phyloP scores from a whole-genome alignment of 1,140 invertebrate genomes.

The Tribolium castaneum region DNA sequence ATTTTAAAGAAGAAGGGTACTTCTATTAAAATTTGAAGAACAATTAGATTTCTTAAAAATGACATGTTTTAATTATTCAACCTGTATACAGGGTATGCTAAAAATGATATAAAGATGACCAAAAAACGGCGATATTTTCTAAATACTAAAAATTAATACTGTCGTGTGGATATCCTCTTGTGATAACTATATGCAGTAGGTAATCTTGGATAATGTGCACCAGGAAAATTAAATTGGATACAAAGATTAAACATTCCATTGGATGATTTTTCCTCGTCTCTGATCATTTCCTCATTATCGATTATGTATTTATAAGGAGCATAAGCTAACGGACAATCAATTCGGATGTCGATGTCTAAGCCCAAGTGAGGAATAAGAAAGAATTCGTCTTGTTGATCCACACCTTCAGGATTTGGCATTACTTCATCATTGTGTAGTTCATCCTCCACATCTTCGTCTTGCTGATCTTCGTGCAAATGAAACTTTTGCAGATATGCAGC shows the following conservation, averaged over 20 bases:
- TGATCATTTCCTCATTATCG: slow-evolving; percentile 3
- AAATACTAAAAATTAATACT: slow-evolving; percentile 15
- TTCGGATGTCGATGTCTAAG: slow-evolving; percentile 48
- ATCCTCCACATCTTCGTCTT: slow-evolving; percentile 46
- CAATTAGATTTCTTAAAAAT: slow-evolving; percentile 1
- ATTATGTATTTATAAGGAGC: slow-evolving; percentile 50
- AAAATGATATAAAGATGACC: background rate
- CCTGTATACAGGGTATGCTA: slow-evolving; percentile 25
- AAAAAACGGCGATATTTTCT: background rate
- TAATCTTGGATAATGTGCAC: slow-evolving; percentile 52
- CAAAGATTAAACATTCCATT: slow-evolving; percentile 31
- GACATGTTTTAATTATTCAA: background rate
- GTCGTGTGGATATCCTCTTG: background rate
- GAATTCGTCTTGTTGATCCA: slow-evolving; percentile 43
- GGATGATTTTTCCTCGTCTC: slow-evolving; percentile 20
- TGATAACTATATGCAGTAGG: slow-evolving; percentile 49
- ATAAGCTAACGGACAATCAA: slow-evolving; percentile 49
- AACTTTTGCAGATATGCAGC: slow-evolving; percentile 53
- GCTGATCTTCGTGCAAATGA: slow-evolving; percentile 45
- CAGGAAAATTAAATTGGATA: slow-evolving; percentile 52
- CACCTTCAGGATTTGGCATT: slow-evolving; percentile 3
- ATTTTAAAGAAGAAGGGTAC: too few species aligned
- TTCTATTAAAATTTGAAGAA: too few species aligned
- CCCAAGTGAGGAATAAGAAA: slow-evolving; percentile 52
- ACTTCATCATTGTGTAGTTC: slow-evolving; percentile 35